Evolutionary conservation across 2,113 vertebrate species (phyloP), one percentile per base, ranked within the genome.

Genomic region (Nicator chloris): DNA sequence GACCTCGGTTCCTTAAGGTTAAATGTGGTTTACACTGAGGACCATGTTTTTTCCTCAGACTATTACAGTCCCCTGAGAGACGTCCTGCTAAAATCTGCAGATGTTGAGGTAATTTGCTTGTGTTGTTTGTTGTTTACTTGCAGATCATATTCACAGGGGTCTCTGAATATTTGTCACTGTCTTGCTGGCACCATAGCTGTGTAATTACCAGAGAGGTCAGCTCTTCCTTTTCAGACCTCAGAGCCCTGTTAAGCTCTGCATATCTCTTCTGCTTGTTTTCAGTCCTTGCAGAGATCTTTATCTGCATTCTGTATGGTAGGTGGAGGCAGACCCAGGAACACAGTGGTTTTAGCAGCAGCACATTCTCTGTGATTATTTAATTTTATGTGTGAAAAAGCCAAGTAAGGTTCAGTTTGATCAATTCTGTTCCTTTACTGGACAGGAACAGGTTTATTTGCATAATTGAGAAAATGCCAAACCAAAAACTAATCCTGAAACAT

Each of bases 1-100:
- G 99, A 99, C 76, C 98, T 99, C 2, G 99, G 99, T 81, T 99
- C 99, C 28, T 98, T 99, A 91, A 98, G 99, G 92, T 94, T 99
- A 88, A 99, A 99, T 78, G 99, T 99, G 50, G 98, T 99, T 97
- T 99, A 99, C 98, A 99, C 99, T 1, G 99, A 99, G 91, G 99
- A 99, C 96, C 99, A 99, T 19, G 99, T 99, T 89, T 99, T 99
- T 97, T 98, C 98, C 60, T 98, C 99, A 3, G 98, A 99, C 71
- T 98, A 98, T 97, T 99, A 99, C 96, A 98, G 98, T 44, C 98
- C 98, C 0, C 98, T 99, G 91, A 97, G 99, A 95, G 99, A 99
- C 18, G 98, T 99, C 80, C 97, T 99, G 86, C 94, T 99, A 87
- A 97, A 98, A 94, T 99, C 99, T 30, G 98, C 99, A 13, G 98